Evolutionary conservation across 2,113 vertebrate species (phyloP).

Genomic region (Cyanoliseus patagonus): DNA sequence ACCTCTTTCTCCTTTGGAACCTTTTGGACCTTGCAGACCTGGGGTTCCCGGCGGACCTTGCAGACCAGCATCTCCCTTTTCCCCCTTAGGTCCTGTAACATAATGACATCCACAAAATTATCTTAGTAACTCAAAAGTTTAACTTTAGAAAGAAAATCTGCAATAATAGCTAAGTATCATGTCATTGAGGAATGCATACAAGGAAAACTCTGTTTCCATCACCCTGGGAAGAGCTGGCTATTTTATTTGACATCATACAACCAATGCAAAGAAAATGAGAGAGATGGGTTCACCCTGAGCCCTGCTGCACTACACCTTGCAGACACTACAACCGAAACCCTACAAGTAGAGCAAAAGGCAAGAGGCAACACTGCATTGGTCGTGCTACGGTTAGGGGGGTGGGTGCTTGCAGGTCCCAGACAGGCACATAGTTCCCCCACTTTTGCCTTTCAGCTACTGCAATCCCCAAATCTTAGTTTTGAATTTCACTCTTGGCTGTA

Average conservation of each 20-base stretch:
- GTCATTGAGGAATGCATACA: fast-evolving
- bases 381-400: neutral
- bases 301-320: neutral
- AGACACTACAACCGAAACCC: neutral
- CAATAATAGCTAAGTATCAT: neutral
- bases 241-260: neutral
- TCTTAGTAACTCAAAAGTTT: neutral
- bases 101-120: neutral
- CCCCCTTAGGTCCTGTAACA: slow-evolving; percentile 82
- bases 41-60: slow-evolving; percentile 77
- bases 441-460: neutral
- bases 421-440: neutral
- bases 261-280: neutral
- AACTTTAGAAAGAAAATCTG: neutral
- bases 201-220: neutral
- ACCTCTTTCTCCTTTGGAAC: slow-evolving; percentile 90
- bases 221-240: neutral
- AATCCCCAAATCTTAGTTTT: neutral
- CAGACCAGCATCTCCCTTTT: slow-evolving; percentile 80
- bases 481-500: neutral
- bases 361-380: fast-evolving
- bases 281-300: neutral
- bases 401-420: fast-evolving
- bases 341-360: fast-evolving
- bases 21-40: slow-evolving; percentile 77